A percentile compares a stretch with the other conserved stretches of the same genome.
These are phyloP conservation scores for Sinocyclocheilus maitianheensis DNA, from an alignment of 2,113 vertebrate species.

Conservation along the genomic window DNA sequence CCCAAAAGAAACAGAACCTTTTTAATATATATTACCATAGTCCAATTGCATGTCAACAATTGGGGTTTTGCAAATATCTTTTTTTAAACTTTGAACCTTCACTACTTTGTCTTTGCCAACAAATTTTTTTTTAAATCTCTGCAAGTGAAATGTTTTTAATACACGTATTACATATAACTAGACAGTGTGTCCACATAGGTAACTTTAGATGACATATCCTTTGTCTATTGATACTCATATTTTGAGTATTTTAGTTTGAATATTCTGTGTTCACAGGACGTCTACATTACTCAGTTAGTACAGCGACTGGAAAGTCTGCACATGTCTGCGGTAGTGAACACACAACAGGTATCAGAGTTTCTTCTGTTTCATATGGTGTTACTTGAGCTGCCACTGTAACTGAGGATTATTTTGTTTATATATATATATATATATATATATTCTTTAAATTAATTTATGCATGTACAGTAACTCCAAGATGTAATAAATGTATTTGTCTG, in stretches of 20 bases:
- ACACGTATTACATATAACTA: not conserved
- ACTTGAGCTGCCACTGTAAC: not conserved
- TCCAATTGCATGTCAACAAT: not conserved
- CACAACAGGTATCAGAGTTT: constrained; percentile 38
- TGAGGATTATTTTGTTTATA: not conserved
- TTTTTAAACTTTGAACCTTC: not conserved
- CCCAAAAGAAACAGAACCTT: not conserved
- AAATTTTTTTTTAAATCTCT: not conserved
- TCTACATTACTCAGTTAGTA: constrained; percentile 50
- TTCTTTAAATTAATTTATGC: not conserved
- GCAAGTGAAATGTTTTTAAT: not conserved
- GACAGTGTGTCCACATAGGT: not conserved
- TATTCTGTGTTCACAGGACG: constrained; percentile 40
- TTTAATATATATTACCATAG: not conserved
- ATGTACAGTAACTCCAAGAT: not conserved
- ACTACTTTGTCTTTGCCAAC: not conserved
- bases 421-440: not conserved
- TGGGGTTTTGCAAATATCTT: not conserved
- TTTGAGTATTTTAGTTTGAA: too few species aligned
- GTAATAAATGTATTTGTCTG: not conserved
- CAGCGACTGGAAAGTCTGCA: constrained; percentile 51
- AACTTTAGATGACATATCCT: constrained; percentile 23
- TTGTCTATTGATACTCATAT: not conserved
- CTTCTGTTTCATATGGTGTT: not conserved
- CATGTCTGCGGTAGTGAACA: constrained; percentile 10